A percentile compares a stretch with the other conserved stretches of the same genome.
These are phyloP conservation scores for Sepioteuthis lessoniana DNA, from an alignment of 2,888 invertebrate genomes.

Conservation along the genomic window DNA sequence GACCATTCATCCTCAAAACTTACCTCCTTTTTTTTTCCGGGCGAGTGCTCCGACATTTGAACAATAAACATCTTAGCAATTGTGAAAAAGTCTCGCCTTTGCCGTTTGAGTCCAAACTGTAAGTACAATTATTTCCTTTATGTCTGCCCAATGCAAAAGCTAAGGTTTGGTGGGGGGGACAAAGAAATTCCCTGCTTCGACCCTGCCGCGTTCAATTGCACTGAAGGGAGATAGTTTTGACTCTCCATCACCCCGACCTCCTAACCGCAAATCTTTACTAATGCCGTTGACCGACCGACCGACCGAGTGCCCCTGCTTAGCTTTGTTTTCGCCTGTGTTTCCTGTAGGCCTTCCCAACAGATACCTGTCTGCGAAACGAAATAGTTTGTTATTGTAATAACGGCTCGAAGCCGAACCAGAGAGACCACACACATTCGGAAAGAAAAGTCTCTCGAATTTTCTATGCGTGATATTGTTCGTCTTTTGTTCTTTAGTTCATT, in stretches of 20 bases:
- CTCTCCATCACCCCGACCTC: not conserved
- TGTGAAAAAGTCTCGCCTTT: too few species aligned
- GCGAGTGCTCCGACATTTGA: too few species aligned
- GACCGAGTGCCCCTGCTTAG: not conserved
- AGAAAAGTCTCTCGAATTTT: slow-evolving; percentile 2
- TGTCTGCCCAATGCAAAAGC: not conserved
- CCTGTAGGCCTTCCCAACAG: not conserved
- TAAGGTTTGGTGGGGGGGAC: too few species aligned
- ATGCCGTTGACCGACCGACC: not conserved
- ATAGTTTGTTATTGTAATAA: slow-evolving; percentile 6
- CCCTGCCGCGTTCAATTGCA: not conserved
- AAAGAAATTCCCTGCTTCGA: not conserved
- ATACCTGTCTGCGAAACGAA: slow-evolving; percentile 4
- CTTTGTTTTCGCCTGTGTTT: not conserved
- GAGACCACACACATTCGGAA: not conserved
- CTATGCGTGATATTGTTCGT: not conserved
- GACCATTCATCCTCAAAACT: too few species aligned
- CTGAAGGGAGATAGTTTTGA: not conserved
- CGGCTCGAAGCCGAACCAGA: not conserved
- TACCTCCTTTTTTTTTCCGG: too few species aligned
- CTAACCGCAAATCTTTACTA: not conserved
- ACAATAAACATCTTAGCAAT: too few species aligned
- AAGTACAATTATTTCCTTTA: not conserved
- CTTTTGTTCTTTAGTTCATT: slow-evolving; percentile 1
- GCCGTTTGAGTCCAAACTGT: too few species aligned